phyloP scores from a whole-genome alignment of 2,797 vertebrate species.

The Oreochromis mossambicus region DNA sequence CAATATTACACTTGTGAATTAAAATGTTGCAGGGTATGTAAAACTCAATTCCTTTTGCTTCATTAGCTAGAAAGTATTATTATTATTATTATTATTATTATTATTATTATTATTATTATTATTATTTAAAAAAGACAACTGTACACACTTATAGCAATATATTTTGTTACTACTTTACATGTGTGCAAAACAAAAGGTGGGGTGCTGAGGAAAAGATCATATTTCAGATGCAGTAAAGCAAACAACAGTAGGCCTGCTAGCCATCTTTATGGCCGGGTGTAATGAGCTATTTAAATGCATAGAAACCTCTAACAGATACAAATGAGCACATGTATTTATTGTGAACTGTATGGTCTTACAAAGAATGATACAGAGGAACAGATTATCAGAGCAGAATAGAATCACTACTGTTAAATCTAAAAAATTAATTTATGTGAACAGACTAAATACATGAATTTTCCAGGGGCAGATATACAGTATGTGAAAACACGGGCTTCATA shows the following conservation, averaged over 20 bases:
- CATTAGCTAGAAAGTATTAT: background rate
- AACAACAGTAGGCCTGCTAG: conserved; percentile 7
- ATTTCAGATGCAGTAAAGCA: conserved; percentile 23
- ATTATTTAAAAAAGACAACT: background rate
- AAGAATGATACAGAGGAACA: background rate
- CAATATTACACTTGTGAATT: background rate
- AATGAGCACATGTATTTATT: background rate
- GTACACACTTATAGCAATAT: background rate
- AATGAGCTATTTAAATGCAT: conserved; percentile 80
- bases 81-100: background rate
- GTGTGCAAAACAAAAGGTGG: background rate
- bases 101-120: background rate
- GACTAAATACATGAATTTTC: background rate
- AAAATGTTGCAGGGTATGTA: background rate
- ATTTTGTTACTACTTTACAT: background rate
- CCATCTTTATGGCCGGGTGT: conserved; percentile 30
- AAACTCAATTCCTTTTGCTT: background rate
- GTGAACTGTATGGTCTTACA: background rate
- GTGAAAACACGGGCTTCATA: fast-evolving
- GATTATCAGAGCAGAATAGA: background rate
- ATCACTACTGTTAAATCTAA: background rate
- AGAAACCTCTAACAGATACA: conserved; percentile 35
- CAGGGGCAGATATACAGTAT: background rate
- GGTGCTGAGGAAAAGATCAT: conserved; percentile 20
- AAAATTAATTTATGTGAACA: background rate